Evolutionary conservation across 2,113 vertebrate genomes (phyloP).

Genomic region (Scomber scombrus): DNA sequence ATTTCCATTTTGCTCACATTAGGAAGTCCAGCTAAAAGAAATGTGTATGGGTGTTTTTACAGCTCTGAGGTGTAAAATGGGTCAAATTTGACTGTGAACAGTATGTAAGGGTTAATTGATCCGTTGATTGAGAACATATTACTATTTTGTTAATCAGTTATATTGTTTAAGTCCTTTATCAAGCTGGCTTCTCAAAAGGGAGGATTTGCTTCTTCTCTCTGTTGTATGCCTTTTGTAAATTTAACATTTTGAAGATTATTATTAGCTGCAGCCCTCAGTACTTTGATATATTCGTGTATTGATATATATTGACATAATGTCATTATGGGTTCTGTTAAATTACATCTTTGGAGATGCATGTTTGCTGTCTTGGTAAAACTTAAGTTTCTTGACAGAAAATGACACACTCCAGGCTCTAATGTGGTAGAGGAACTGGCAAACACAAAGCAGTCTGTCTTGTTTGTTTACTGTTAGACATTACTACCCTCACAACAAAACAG

Average conservation of each 20-base stretch:
- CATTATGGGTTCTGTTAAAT: background rate
- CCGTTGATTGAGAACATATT: too few species aligned
- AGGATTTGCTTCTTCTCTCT: background rate
- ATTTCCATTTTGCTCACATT: too few species aligned
- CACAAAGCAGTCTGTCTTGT: background rate
- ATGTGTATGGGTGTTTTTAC: too few species aligned
- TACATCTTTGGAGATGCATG: background rate
- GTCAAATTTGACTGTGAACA: too few species aligned
- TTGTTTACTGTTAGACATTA: background rate
- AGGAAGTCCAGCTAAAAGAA: too few species aligned
- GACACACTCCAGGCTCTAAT: background rate
- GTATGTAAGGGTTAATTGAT: too few species aligned
- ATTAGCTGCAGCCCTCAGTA: background rate
- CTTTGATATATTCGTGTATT: too few species aligned
- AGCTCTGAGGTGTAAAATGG: too few species aligned
- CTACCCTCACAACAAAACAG: slow-evolving; percentile 1
- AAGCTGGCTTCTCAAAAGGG: background rate
- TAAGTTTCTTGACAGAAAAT: background rate
- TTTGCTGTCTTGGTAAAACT: background rate
- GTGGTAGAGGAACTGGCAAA: background rate
- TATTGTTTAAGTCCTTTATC: too few species aligned
- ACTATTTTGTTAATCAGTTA: too few species aligned
- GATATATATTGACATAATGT: background rate
- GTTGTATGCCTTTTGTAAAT: background rate
- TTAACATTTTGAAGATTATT: too few species aligned